Conservation (phyloP, 2,113 vertebrate species). For the Andinoacara biseriatus region DNA sequence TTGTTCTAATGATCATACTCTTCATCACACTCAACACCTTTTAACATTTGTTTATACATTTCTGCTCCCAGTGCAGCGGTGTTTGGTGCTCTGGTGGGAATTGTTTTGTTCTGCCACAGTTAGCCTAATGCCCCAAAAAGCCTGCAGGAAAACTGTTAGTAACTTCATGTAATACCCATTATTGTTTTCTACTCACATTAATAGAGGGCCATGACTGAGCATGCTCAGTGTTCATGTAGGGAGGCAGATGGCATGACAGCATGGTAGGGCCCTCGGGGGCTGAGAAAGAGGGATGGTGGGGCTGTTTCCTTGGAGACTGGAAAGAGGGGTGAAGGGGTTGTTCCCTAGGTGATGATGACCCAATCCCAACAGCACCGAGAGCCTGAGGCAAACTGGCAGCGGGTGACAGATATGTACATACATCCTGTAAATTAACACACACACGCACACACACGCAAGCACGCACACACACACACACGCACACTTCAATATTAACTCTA, state of each 20-base stretch:
- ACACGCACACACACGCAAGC: too few relatives aligned
- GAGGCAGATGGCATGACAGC: constrained; percentile 81
- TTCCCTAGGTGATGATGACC: constrained; percentile 61
- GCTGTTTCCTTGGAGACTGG: constrained; percentile 76
- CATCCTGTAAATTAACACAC: constrained; percentile 40
- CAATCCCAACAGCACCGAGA: constrained; percentile 60
- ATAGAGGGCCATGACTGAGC: constrained; percentile 96
- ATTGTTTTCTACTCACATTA: constrained; percentile 82
- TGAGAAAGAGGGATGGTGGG: constrained; percentile 69
- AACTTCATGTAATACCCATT: not conserved
- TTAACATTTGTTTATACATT: not conserved
- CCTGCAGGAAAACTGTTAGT: not conserved
- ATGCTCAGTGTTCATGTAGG: constrained; percentile 81
- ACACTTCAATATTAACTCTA: not conserved
- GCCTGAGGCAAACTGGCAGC: constrained; percentile 81
- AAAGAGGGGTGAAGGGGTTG: constrained; percentile 65
- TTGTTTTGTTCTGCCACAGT: not conserved
- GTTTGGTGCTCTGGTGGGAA: not conserved
- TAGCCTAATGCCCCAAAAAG: not conserved
- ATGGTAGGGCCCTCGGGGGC: constrained; percentile 77
- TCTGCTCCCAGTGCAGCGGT: not conserved
- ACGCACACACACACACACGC: not conserved
- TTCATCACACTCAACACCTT: not conserved
- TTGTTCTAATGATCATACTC: not conserved
- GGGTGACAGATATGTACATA: constrained; percentile 54